Conservation (phyloP, 2,113 vertebrate species). For the Epinephelus moara region DNA sequence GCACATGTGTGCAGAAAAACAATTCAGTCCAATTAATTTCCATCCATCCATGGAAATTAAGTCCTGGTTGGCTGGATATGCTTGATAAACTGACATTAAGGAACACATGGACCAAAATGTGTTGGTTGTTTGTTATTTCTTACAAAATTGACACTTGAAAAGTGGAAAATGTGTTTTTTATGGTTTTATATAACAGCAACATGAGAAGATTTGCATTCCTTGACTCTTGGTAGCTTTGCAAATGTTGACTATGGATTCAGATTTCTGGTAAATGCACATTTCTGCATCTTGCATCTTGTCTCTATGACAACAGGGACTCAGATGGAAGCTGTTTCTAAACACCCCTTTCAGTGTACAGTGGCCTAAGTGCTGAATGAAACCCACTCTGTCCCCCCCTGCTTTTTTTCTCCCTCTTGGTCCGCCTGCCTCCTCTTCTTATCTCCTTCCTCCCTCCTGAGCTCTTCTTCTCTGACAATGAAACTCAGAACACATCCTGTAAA, state of each 20-base stretch:
- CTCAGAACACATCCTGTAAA: slow-evolving; percentile 1
- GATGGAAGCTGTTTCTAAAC: slow-evolving; percentile 27
- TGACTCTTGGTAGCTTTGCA: too few relatives aligned
- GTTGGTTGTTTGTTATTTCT: neutral
- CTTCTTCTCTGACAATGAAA: slow-evolving; percentile 9
- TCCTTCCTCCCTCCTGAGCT: neutral
- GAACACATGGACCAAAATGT: neutral
- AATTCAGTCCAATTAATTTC: neutral
- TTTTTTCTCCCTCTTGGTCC: neutral
- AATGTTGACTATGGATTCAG: too few relatives aligned
- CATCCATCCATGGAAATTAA: neutral
- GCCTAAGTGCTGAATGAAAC: slow-evolving; percentile 22
- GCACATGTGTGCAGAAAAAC: neutral
- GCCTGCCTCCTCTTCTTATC: neutral
- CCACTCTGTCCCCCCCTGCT: neutral
- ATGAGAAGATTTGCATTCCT: too few relatives aligned
- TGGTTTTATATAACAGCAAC: neutral
- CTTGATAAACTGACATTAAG: neutral
- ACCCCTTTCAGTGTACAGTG: neutral
- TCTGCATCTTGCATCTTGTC: slow-evolving; percentile 33
- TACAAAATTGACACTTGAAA: neutral
- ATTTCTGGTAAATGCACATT: neutral
- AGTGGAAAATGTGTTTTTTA: neutral
- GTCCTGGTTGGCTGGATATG: neutral
- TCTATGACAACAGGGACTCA: slow-evolving; percentile 58